Conservation (phyloP, 2,888 invertebrate genomes). For the Chironomus riparius region DNA sequence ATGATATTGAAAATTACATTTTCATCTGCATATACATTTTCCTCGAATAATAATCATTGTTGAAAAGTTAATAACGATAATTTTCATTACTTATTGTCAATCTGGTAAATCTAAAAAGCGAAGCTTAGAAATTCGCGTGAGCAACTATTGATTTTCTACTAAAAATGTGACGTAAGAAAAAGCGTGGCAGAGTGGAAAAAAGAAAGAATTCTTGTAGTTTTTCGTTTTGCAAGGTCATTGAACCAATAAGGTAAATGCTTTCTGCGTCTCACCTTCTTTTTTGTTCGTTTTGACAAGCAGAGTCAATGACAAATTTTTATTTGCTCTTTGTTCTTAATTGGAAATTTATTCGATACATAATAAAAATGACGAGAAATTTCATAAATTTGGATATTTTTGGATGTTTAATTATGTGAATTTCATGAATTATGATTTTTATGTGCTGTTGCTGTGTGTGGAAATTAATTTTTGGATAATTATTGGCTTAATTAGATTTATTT, state of each 20-base stretch:
- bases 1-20: background rate
- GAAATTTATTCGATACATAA: background rate
- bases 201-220: background rate
- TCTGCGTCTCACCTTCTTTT: background rate
- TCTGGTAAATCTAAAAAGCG: background rate
- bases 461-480: too few species aligned
- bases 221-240: constrained; percentile 10
- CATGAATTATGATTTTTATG: too few species aligned
- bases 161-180: constrained; percentile 22
- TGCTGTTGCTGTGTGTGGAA: too few species aligned
- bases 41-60: background rate
- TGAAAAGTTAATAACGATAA: background rate
- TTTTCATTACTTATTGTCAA: background rate
- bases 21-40: too few species aligned
- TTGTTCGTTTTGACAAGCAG: background rate
- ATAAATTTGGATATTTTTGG: too few species aligned
- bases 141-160: background rate
- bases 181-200: background rate
- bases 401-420: too few species aligned
- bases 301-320: background rate
- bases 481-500: too few species aligned
- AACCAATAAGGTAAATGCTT: background rate
- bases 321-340: background rate
- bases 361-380: too few species aligned
- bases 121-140: background rate